Percentiles rank a stretch among this genome's conserved stretches.
These are phyloP conservation scores for Solea solea DNA, from an alignment of 2,113 vertebrate species.

Conservation along the genomic window DNA sequence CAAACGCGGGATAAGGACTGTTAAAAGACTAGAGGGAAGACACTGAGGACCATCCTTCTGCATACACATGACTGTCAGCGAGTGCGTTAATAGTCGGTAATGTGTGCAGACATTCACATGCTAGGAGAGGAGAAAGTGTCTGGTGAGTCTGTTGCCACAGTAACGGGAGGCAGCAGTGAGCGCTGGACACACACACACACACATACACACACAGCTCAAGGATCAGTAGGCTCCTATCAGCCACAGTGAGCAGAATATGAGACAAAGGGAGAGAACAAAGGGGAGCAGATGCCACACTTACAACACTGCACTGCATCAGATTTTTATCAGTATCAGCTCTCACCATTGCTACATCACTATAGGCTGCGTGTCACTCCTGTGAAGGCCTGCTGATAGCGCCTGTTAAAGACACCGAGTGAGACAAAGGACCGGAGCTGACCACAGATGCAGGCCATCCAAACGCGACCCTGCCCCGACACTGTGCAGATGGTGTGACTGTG, in stretches of 20 bases:
- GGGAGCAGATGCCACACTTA: constrained; percentile 22
- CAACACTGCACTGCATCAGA: constrained; percentile 9
- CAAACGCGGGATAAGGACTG: not conserved
- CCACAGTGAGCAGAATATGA: constrained; percentile 35
- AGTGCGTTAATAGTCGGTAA: not conserved
- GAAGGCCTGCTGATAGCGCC: not conserved
- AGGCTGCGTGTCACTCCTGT: constrained; percentile 3
- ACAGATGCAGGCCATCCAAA: not conserved
- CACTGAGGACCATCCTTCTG: not conserved
- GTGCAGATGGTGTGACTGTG: not conserved
- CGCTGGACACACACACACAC: constrained; percentile 18
- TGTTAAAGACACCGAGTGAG: not conserved
- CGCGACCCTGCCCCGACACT: not conserved
- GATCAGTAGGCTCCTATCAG: constrained; percentile 29
- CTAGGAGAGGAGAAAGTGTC: constrained; percentile 26
- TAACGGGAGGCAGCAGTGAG: constrained; percentile 60
- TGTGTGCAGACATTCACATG: constrained; percentile 25
- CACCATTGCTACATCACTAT: not conserved
- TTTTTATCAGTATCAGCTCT: not conserved
- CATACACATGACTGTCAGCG: not conserved
- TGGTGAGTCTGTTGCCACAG: constrained; percentile 73
- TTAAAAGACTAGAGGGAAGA: not conserved
- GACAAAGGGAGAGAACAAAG: constrained; percentile 57
- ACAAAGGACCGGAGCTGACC: constrained; percentile 3
- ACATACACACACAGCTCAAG: constrained; percentile 24